Evolutionary conservation across 2,888 invertebrate species (phyloP), one percentile per base, ranked within the genome.

Genomic region (Taphrorychus bicolor): DNA sequence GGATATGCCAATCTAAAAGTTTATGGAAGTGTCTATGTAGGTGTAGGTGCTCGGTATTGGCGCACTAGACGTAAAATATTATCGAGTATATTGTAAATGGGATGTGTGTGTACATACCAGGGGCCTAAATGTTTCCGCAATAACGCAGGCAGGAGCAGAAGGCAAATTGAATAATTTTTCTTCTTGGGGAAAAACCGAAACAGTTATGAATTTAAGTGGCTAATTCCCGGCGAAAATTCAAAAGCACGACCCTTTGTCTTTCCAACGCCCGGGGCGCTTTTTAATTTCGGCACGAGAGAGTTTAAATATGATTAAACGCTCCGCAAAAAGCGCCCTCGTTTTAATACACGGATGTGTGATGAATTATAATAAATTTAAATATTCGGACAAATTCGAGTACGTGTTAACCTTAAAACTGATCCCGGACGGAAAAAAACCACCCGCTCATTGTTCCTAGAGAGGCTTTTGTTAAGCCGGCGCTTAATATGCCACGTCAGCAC

Each of bases 171-270:
- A 61, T 61, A 54, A 54, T 54, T 54, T 24, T 48, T 24, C 48
- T 18, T 19, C 23, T 5, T 9, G 18, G n/a, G 16, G 18, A 5
- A 40, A 32, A 52, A 60, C 11, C 18, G 48, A 22, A 48, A 48
- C 61, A 16, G 61, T 61, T 61, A 61, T 61, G 54, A 61, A 61
- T 61, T 61, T 54, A 54, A 61, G 61, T 54, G 61, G 54, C 61
- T 61, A 61, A 61, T 61, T 61, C 45, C 14, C 45, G 54, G 61
- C 54, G 42, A 61, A 61, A 61, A 61, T 61, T 61, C 61, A 54
- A 54, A 61, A 48, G 54, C 61, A 61, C 48, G 61, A 61, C 61
- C 61, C 32, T 54, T 61, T 61, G 61, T 61, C 48, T 61, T 45
- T 48, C 17, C 41, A 21, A 7, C 18, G 24, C 49, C 51, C 16